These are phyloP conservation scores for Magallana angulata DNA, from an alignment of 1,140 invertebrate genomes.

Conservation along the genomic window DNA sequence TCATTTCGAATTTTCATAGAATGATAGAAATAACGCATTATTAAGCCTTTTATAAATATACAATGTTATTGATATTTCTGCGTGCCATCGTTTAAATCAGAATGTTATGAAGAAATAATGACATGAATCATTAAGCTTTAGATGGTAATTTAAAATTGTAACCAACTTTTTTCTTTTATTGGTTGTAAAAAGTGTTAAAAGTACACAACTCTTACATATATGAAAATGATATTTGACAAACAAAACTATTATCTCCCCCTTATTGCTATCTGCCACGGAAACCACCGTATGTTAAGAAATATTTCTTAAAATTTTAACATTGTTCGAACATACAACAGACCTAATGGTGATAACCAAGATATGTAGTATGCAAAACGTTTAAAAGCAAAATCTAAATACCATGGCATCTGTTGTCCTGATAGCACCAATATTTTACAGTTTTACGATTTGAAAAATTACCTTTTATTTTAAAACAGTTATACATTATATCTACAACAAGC, in stretches of 20 bases:
- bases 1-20: too few relatives aligned
- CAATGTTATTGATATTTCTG: too few relatives aligned
- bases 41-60: too few relatives aligned
- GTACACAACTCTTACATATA: not conserved
- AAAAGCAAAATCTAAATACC: not conserved
- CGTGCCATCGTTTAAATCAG: too few relatives aligned
- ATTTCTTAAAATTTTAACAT: not conserved
- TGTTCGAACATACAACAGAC: not conserved
- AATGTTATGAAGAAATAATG: not conserved
- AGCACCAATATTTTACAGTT: not conserved
- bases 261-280: not conserved
- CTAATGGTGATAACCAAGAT: not conserved
- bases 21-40: too few relatives aligned
- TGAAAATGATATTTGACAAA: not conserved
- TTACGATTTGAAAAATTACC: not conserved
- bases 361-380: not conserved
- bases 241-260: not conserved
- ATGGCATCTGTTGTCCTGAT: not conserved
- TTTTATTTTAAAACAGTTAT: not conserved
- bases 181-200: not conserved
- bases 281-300: slow-evolving; percentile 2
- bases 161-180: not conserved
- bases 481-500: not conserved
- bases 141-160: not conserved
- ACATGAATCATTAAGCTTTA: not conserved